Conservation (phyloP, 92 coral and sea anemone species). For the Galaxea fascicularis region DNA sequence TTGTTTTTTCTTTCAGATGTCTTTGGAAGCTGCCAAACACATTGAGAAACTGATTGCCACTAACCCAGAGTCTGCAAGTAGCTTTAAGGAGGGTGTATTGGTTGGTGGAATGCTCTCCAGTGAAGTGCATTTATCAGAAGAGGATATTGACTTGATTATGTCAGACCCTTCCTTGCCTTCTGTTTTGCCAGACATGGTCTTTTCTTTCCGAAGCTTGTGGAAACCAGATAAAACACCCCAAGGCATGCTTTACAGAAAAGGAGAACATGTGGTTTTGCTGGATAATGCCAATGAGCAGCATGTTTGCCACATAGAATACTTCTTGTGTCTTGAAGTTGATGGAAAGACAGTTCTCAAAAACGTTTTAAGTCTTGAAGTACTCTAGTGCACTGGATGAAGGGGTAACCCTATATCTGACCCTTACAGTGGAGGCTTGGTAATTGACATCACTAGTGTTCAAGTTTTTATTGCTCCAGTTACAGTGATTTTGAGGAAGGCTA, state of each 20-base stretch:
- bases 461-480: conserved; percentile 42
- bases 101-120: conserved; percentile 58
- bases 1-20: conserved; percentile 49
- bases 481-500: conserved; percentile 15
- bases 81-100: conserved; percentile 51
- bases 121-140: conserved; percentile 46
- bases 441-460: conserved; percentile 9
- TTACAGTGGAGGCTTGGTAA: conserved; percentile 40
- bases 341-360: conserved; percentile 2
- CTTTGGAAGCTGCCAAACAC: conserved; percentile 57
- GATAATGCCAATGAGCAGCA: conserved; percentile 19
- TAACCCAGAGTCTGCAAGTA: conserved; percentile 11
- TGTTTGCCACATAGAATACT: conserved; percentile 19
- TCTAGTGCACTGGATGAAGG: conserved; percentile 31
- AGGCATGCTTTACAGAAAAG: conserved; percentile 47
- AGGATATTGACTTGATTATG: conserved; percentile 40
- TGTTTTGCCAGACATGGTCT: conserved; percentile 29
- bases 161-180: conserved; percentile 10
- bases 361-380: conserved; percentile 20
- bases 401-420: conserved; percentile 29
- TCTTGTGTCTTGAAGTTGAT: conserved; percentile 29
- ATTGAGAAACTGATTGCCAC: conserved; percentile 26
- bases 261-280: conserved; percentile 35
- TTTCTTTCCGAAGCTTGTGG: conserved; percentile 49
- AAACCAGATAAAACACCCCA: conserved; percentile 26